Evolutionary conservation across 1,140 invertebrate species (phyloP), one percentile per base, ranked within the genome.

Genomic region (Drosophila burlai): DNA sequence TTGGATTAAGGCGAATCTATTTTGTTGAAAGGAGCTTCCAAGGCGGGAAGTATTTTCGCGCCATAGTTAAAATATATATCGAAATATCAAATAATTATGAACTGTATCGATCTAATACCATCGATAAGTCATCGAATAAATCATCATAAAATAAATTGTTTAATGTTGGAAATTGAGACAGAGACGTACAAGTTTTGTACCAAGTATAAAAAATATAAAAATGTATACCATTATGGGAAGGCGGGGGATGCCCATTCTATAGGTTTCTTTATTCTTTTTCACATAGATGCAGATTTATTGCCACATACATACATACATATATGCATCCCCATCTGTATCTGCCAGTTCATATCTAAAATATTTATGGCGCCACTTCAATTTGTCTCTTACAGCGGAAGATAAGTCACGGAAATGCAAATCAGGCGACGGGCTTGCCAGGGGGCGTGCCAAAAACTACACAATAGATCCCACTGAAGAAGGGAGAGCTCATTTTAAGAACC

Each of bases 331-430:
- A 62, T 62, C 31, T 62, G 45, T 42, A 77, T 71, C 47, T 78
- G 58, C 43, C 59, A 40, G 47, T 52, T 46, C 36, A 64, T 59
- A 61, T 40, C 76, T 73, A 73, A 60, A 72, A 55, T 80, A 72
- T 80, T 80, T 80, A 78, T 78, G 36, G 63, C 46, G 62, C 46
- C 34, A 54, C 63, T 76, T 75, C 31, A 59, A 60, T 76, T 58
- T 84, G 58, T 72, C 42, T 77, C 40, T 76, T 84, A n/a, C 77
- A 72, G 77, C 2, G 36, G 38, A 45, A 40, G 29, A 67, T 59
- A 60, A 63, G 47, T 43, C 40, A 67, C 50, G 42, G 52, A 76
- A 59, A 76, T 76, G 74, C 74, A 76, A 68, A 76, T 76, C 29
- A 40, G 43, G 40, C 21, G 54, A 55, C 50, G 72, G 74, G 74